Evolutionary conservation across 1,140 invertebrate genomes (phyloP).

Genomic region (Tetramorium alpestre): DNA sequence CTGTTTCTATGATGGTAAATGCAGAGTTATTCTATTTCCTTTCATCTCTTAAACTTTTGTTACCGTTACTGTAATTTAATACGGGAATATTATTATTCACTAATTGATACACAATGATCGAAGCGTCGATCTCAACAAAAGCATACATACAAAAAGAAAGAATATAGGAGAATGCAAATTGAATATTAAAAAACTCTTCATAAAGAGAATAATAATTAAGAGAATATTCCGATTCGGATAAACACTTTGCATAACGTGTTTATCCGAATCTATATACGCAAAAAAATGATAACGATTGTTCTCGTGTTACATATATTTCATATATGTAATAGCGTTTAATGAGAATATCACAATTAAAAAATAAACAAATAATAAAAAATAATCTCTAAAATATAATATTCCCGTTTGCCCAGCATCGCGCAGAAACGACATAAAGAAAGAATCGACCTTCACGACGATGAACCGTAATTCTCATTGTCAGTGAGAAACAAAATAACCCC

Average conservation of each 20-base stretch:
- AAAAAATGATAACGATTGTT: background rate
- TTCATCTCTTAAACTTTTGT: background rate
- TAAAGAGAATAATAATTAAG: background rate
- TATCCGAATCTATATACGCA: background rate
- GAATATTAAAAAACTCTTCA: background rate
- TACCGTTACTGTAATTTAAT: background rate
- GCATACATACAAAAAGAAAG: background rate
- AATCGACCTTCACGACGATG: slow-evolving; percentile 6
- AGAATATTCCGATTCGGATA: background rate
- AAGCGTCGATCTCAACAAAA: background rate
- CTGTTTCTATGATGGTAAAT: background rate
- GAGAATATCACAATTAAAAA: background rate
- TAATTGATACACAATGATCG: background rate
- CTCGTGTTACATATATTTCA: background rate
- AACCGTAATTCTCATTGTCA: slow-evolving; percentile 12
- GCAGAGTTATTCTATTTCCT: background rate
- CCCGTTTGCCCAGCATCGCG: background rate
- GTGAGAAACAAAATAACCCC: background rate
- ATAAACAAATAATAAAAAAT: slow-evolving; percentile 1
- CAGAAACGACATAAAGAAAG: background rate
- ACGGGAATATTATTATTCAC: background rate
- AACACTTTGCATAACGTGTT: background rate
- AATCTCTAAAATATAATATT: background rate
- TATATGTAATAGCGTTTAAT: background rate
- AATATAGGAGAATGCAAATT: background rate